These are phyloP conservation scores for Paralichthys olivaceus DNA, from an alignment of 2,113 vertebrate species.

Conservation along the genomic window DNA sequence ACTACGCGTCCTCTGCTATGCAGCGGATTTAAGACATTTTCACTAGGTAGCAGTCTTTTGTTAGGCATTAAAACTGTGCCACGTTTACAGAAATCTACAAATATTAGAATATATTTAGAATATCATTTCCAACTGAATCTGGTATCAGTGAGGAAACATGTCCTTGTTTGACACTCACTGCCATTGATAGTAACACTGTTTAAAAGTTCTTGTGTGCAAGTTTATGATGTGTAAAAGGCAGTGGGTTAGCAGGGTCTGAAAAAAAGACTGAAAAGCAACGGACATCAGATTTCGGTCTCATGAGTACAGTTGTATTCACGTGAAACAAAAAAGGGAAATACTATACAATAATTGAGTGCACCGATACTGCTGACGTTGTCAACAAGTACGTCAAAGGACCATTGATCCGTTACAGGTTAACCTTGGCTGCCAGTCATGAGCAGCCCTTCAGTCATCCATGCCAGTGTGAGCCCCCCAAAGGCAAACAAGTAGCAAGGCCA, in stretches of 20 bases:
- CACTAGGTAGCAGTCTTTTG: constrained; percentile 17
- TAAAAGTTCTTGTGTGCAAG: constrained; percentile 50
- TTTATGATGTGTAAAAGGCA: constrained; percentile 58
- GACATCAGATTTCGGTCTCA: constrained; percentile 1
- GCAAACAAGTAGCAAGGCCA: constrained; percentile 67
- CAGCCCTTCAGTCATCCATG: constrained; percentile 47
- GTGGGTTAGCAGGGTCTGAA: neutral
- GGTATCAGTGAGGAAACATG: constrained; percentile 4
- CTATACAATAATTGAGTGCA: neutral
- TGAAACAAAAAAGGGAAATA: constrained; percentile 1
- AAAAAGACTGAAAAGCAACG: constrained; percentile 18
- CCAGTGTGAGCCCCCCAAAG: constrained; percentile 59
- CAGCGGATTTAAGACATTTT: constrained; percentile 45
- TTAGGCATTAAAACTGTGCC: neutral
- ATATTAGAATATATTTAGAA: neutral
- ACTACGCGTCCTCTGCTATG: constrained; percentile 26
- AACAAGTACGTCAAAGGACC: constrained; percentile 39
- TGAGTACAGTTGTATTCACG: constrained; percentile 9
- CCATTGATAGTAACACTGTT: constrained; percentile 50
- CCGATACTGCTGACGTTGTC: constrained; percentile 1
- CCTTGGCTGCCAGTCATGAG: constrained; percentile 40
- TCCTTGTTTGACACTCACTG: constrained; percentile 13
- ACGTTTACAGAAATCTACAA: neutral
- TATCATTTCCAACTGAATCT: neutral
- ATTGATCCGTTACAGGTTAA: constrained; percentile 55